phyloP scores from a whole-genome alignment of 1,140 invertebrate genomes.

The Caenorhabditis brenneri region DNA sequence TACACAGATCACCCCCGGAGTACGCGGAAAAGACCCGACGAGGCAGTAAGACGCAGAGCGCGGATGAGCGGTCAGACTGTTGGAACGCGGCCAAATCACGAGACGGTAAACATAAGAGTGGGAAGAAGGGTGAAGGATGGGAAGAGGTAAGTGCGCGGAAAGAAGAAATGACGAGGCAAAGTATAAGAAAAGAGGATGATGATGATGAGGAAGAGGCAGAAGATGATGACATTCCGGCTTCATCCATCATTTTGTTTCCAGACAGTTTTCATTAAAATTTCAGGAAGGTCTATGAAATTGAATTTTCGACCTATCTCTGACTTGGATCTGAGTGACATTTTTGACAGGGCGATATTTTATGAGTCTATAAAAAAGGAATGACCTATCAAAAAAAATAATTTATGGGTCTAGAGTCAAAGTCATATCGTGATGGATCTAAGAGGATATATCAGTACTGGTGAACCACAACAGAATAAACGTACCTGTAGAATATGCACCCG shows the following conservation, averaged over 20 bases:
- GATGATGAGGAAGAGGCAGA: slow-evolving; percentile 10
- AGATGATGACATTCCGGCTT: background rate
- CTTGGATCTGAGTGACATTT: too few relatives aligned
- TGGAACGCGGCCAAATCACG: slow-evolving; percentile 42
- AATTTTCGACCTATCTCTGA: too few relatives aligned
- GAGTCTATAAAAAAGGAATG: too few relatives aligned
- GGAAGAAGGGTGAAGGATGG: background rate
- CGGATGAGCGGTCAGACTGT: slow-evolving; percentile 29
- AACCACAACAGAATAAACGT: too few relatives aligned
- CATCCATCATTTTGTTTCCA: slow-evolving; percentile 1
- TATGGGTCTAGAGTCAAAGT: too few relatives aligned
- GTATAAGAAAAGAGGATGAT: background rate
- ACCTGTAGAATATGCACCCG: too few relatives aligned
- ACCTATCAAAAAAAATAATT: too few relatives aligned
- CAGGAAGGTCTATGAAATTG: background rate
- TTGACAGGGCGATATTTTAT: too few relatives aligned
- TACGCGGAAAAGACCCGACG: slow-evolving; percentile 1
- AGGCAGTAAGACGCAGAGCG: background rate
- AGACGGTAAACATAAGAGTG: slow-evolving; percentile 38
- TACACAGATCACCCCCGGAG: slow-evolving; percentile 25
- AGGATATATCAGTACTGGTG: too few relatives aligned
- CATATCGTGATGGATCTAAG: too few relatives aligned
- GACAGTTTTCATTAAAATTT: background rate
- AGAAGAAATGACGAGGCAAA: background rate
- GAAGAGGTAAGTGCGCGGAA: slow-evolving; percentile 38